phyloP scores from a whole-genome alignment of 2,888 invertebrate genomes.

The Dexiosoma caninum region DNA sequence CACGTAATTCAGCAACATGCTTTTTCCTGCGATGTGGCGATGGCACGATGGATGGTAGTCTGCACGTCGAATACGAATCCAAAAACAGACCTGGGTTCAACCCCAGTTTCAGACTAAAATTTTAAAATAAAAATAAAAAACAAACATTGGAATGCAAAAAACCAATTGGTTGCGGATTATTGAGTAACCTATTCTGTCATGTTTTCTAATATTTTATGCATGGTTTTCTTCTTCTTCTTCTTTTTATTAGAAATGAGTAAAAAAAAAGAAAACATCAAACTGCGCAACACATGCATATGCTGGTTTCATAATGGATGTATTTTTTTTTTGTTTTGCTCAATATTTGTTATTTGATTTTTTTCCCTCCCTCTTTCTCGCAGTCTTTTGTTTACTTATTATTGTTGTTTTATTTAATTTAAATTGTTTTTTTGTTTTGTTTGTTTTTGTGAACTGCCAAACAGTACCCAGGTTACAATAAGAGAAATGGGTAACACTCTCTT shows the following conservation, averaged over 20 bases:
- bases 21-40: too few species aligned
- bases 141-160: too few species aligned
- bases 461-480: neutral
- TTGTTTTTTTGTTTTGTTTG: neutral
- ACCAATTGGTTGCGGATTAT: neutral
- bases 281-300: neutral
- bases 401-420: neutral
- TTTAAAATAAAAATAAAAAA: too few species aligned
- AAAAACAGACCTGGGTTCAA: too few species aligned
- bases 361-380: too few species aligned
- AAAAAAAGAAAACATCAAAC: neutral
- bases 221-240: too few species aligned
- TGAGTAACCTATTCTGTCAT: conserved; percentile 38
- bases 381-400: neutral
- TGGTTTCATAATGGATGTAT: conserved; percentile 27
- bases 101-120: too few species aligned
- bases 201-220: conserved; percentile 24
- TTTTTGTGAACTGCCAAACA: neutral
- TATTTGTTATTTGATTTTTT: neutral
- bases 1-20: too few species aligned
- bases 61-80: too few species aligned
- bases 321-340: neutral
- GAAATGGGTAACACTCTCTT: neutral
- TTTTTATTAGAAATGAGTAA: conserved; percentile 3
- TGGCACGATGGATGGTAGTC: too few species aligned